Evolutionary conservation across 2,888 invertebrate genomes (phyloP), one percentile per base, ranked within the genome.

Genomic region (Rhabditoides inermis): DNA sequence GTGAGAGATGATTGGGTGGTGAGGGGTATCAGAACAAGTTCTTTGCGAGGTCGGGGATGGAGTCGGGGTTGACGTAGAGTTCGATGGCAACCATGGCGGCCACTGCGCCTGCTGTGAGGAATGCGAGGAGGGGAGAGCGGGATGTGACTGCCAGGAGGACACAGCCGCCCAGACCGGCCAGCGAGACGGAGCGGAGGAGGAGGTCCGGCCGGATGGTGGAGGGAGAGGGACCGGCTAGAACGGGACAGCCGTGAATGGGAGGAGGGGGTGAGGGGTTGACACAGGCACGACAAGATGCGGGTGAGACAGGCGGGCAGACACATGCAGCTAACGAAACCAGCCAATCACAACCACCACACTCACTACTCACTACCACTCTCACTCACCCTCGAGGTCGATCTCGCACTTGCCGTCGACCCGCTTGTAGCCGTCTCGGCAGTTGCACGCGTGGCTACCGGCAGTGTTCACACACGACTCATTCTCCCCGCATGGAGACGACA

Each of bases 361-460:
- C n/a, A n/a, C n/a, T n/a, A n/a, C n/a, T n/a, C n/a, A n/a, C n/a
- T n/a, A n/a, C n/a, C n/a, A n/a, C n/a, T n/a, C n/a, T 18, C 22
- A 36, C 63, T 56, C 22, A 75, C 74, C 74, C 60, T 70, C 65
- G n/a, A 74, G 51, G 44, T 75, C 74, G 15, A 73, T 22, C 25
- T 61, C 58, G 42, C 75, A 75, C 7, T 66, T 61, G 18, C 60
- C 60, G 4, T 45, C 27, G n/a, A 61, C 56, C 23, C 61, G 55
- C 48, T 67, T 65, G 56, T 58, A 76, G n/a, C 72, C 72, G 10
- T 63, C 55, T 15, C 45, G 46, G 51, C 75, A 75, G 26, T 65
- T 65, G 52, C 75, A 75, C 18, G 44, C 41, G 56, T 51, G 75
- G 3, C 69, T 67, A 22, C 75, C 75, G 4, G 55, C 39, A 4